Evolutionary conservation across 2,113 vertebrate species (phyloP).

Genomic region (Toxostoma redivivum): DNA sequence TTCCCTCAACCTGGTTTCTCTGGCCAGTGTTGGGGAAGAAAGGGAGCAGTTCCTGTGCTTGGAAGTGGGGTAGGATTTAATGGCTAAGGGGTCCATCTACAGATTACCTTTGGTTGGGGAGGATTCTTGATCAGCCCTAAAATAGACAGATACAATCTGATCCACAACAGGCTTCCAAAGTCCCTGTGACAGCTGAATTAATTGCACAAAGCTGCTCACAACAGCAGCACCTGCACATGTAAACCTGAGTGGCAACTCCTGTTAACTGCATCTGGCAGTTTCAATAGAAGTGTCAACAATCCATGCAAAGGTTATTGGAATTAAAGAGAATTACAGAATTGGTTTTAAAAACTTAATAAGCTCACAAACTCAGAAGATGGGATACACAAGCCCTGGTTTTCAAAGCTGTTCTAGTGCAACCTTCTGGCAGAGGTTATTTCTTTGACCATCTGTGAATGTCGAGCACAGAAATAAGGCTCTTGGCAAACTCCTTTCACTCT

Average conservation of each 20-base stretch:
- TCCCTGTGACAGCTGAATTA: slow-evolving; percentile 35
- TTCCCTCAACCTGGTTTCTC: not conserved
- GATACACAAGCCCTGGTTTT: not conserved
- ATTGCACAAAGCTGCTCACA: slow-evolving; percentile 11
- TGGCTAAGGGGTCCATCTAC: not conserved
- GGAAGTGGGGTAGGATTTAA: not conserved
- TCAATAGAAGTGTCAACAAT: slow-evolving; percentile 42
- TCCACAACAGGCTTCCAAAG: not conserved
- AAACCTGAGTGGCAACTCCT: not conserved
- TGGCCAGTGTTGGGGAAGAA: not conserved
- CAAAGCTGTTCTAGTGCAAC: not conserved
- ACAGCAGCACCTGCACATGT: slow-evolving; percentile 24
- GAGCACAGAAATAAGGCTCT: not conserved
- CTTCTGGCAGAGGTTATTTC: slow-evolving; percentile 7
- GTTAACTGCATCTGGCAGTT: slow-evolving; percentile 48
- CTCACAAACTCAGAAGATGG: not conserved
- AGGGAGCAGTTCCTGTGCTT: not conserved
- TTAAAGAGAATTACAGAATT: slow-evolving; percentile 41
- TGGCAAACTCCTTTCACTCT: not conserved
- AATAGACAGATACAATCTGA: not conserved
- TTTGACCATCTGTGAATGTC: not conserved
- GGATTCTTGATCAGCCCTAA: not conserved
- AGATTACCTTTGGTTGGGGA: not conserved
- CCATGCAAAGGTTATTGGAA: slow-evolving; percentile 40
- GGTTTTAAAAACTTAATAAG: slow-evolving; percentile 47